Conservation (phyloP, 2,113 vertebrate genomes). For the Collichthys lucidus region DNA sequence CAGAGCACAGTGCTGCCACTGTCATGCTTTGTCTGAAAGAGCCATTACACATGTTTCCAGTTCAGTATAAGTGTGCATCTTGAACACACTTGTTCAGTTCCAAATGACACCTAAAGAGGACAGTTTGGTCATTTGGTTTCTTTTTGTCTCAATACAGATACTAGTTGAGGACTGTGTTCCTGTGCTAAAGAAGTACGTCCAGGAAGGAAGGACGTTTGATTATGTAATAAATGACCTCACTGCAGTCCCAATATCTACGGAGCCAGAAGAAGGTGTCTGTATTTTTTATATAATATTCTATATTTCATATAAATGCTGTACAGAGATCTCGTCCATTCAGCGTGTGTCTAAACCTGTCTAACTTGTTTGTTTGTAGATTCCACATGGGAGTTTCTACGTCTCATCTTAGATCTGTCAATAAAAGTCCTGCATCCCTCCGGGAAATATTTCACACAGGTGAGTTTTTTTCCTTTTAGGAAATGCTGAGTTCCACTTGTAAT, state of each 20-base stretch:
- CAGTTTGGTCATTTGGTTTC: not conserved
- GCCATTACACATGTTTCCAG: no score
- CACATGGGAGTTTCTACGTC: constrained; percentile 96
- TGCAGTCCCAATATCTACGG: constrained; percentile 95
- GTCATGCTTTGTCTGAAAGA: no score
- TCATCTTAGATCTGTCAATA: constrained; percentile 98
- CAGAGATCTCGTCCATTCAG: not conserved
- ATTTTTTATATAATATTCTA: not conserved
- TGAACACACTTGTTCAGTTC: not conserved
- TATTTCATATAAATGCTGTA: not conserved
- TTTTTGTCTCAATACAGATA: constrained; percentile 81
- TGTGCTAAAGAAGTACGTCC: constrained; percentile 94
- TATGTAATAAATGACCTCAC: constrained; percentile 99
- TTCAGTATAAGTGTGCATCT: not conserved
- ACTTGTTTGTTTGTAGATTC: constrained; percentile 86
- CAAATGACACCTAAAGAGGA: not conserved
- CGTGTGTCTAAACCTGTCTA: not conserved
- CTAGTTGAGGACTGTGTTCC: constrained; percentile 97
- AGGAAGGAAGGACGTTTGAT: constrained; percentile 95
- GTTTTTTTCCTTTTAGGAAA: not conserved
- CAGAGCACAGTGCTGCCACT: no score
- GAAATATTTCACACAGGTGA: constrained; percentile 98
- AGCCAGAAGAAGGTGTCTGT: constrained; percentile 93
- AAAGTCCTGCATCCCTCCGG: constrained; percentile 94
- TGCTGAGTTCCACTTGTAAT: no score